Percentiles rank a stretch among this genome's conserved stretches.
phyloP scores from a whole-genome alignment of 2,888 invertebrate species.

The Latrodectus hesperus region DNA sequence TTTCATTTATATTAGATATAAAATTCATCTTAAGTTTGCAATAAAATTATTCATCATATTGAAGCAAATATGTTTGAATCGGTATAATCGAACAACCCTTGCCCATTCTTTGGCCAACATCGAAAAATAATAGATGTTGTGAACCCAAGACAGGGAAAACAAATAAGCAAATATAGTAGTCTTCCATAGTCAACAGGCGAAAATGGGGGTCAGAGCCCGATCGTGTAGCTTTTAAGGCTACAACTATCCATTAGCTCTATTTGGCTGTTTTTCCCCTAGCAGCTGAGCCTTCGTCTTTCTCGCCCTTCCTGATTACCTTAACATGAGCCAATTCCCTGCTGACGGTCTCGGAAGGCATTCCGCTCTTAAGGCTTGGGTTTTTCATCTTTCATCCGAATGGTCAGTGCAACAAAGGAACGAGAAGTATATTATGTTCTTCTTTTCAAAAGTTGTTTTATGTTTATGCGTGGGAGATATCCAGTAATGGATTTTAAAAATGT shows the following conservation, averaged over 20 bases:
- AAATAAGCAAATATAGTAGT: background rate
- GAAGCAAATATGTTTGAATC: too few relatives aligned
- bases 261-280: conserved; percentile 18
- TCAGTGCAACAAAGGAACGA: background rate
- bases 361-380: background rate
- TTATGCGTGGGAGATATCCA: background rate
- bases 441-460: background rate
- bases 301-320: conserved; percentile 48
- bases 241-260: conserved; percentile 41
- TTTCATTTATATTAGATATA: too few relatives aligned
- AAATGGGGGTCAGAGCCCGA: conserved; percentile 25
- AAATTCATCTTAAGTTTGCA: too few relatives aligned
- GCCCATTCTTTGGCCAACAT: too few relatives aligned
- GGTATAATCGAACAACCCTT: too few relatives aligned
- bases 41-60: too few relatives aligned
- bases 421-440: background rate
- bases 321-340: conserved; percentile 36
- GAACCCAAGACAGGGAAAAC: background rate
- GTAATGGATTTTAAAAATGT: background rate
- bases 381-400: background rate
- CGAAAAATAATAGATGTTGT: too few relatives aligned
- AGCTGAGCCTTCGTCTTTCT: conserved; percentile 27
- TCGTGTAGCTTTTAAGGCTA: conserved; percentile 44
- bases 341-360: background rate
- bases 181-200: conserved; percentile 4